Base-by-base conservation (phyloP, 2,113 vertebrate species). In the human (Homo sapiens) region DNA sequence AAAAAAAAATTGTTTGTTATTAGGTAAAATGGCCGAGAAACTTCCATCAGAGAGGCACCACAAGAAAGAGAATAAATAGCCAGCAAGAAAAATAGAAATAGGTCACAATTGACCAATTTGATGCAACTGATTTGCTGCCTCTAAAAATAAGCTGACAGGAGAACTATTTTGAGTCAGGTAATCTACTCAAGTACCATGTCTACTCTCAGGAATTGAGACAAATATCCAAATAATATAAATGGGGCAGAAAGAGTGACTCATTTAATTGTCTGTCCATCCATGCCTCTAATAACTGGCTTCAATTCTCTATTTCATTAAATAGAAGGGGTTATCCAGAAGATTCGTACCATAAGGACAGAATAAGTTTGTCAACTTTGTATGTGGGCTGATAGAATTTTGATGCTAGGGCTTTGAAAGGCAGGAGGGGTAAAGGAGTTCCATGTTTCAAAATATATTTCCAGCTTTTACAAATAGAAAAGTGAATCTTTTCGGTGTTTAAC, bases 71-170 rank as follows among this genome's bases (percentile, higher is more conserved):
- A 95, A 97, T 97, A 98, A 98, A 98, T 93, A 96, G 96, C 93
- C 93, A 96, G 93, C 83, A 97, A 97, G 94, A 97, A 93, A 95
- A 97, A 97, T 32, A 97, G 90, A 98, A 98, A 98, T 85, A 98
- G 98, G 98, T 98, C 98, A 98, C 97, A 96, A 98, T 32, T 97
- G 97, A 96, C 94, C 98, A 98, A 97, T 98, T 94, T 94, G 91
- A 98, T 97, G 93, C 88, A 97, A 98, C 96, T 98, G 98, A 98
- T 98, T 97, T 96, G 97, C 98, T 94, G 14, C 70, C 73, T 90
- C 90, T 91, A 93, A 97, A 97, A 98, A 97, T 90, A 96, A 98
- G 40, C 64, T 0, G 0, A 93, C 95, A 98, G 97, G 11, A 97
- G 66, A 98, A 98, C 97, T 98, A 96, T 43, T 95, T 95, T 93